Evolutionary conservation across 2,797 vertebrate species (phyloP).

Genomic region (Pyrocephalus nanus): DNA sequence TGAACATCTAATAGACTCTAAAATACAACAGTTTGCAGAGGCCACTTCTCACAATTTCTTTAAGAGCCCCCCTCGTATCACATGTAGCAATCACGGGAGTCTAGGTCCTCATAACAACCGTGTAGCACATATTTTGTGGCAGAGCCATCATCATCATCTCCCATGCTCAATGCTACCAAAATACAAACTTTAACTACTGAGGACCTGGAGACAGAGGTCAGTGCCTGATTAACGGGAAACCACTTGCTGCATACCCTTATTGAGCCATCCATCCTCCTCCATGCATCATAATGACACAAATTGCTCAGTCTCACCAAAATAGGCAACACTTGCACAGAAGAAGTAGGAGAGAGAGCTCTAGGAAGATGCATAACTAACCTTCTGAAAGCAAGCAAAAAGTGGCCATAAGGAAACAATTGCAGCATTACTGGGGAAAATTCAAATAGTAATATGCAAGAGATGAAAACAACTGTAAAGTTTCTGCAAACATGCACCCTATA

Average conservation of each 20-base stretch:
- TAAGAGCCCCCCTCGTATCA: not conserved
- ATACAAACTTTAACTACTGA: accelerated
- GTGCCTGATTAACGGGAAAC: not conserved
- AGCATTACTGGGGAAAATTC: not conserved
- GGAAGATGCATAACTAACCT: not conserved
- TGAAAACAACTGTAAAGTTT: not conserved
- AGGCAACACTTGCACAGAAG: not conserved
- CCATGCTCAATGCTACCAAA: accelerated
- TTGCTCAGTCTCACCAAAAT: accelerated
- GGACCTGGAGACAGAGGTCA: not conserved
- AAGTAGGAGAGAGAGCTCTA: not conserved
- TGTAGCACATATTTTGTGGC: not conserved
- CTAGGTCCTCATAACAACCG: not conserved
- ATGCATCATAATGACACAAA: accelerated
- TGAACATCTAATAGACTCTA: not conserved
- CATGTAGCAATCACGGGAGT: accelerated
- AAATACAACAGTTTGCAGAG: not conserved
- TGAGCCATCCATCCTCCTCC: not conserved
- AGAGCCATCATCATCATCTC: not conserved
- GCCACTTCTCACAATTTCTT: not conserved
- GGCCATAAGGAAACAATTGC: not conserved
- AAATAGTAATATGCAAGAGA: not conserved
- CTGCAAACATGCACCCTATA: not conserved
- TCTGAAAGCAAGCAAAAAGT: not conserved
- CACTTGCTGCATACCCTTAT: not conserved